Percentiles rank a stretch among this genome's conserved stretches.
Evolutionary conservation across 1,140 invertebrate genomes (phyloP).

Genomic region (Sesamia nonagrioides): DNA sequence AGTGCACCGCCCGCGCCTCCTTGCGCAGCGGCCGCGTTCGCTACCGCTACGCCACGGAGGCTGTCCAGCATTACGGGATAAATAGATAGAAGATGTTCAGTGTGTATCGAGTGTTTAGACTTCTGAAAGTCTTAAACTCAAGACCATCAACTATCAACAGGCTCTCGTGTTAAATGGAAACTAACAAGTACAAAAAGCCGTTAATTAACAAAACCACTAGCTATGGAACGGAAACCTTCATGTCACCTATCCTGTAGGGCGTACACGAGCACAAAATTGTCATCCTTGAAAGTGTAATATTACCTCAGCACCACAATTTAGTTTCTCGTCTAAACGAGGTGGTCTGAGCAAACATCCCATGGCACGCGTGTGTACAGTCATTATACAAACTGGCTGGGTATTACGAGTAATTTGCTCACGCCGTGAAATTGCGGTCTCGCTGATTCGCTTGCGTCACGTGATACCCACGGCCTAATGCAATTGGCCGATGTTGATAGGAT

Average conservation of each 20-base stretch:
- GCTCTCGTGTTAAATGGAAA: no score
- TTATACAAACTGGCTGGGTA: constrained; percentile 40
- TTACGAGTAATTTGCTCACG: constrained; percentile 52
- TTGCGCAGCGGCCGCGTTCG: no score
- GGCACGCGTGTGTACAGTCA: constrained; percentile 34
- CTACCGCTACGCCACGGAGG: no score
- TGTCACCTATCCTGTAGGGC: constrained; percentile 2
- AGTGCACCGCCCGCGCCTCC: no score
- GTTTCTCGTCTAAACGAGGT: constrained; percentile 43
- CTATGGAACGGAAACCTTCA: not conserved
- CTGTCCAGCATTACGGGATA: no score
- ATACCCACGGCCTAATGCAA: constrained; percentile 17
- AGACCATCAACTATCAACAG: no score
- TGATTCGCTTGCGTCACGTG: constrained; percentile 46
- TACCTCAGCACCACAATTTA: constrained; percentile 38
- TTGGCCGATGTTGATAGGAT: not conserved
- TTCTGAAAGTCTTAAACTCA: no score
- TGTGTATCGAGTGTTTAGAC: no score
- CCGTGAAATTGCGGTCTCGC: constrained; percentile 45
- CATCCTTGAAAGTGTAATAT: constrained; percentile 46
- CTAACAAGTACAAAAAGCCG: not conserved
- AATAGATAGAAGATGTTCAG: no score
- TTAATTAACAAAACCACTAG: constrained; percentile 1
- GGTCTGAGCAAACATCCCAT: constrained; percentile 41
- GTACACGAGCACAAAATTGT: constrained; percentile 12